A percentile compares a stretch with the other conserved stretches of the same genome.
These are phyloP conservation scores for Rhagologus leucostigma DNA, from an alignment of 2,113 vertebrate species.

Conservation along the genomic window DNA sequence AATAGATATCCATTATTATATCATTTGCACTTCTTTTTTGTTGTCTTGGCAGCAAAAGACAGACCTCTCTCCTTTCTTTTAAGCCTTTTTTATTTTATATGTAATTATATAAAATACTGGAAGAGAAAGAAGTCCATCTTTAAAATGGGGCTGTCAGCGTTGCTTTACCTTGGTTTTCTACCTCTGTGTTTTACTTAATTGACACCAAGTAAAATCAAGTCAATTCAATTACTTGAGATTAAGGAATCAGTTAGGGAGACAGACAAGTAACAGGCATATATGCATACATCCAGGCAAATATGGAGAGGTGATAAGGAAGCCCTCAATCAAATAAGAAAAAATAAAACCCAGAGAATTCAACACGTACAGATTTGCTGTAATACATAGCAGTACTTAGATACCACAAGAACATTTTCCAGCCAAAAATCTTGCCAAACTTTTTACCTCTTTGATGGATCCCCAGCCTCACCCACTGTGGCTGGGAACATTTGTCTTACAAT, in stretches of 20 bases:
- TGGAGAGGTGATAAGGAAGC: neutral
- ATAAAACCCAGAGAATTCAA: neutral
- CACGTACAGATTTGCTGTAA: neutral
- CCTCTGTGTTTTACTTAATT: neutral
- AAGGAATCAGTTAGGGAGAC: neutral
- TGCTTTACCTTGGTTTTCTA: neutral
- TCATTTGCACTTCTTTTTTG: neutral
- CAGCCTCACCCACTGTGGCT: neutral
- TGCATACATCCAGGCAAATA: neutral
- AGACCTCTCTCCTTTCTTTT: neutral
- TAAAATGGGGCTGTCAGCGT: neutral
- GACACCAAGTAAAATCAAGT: neutral
- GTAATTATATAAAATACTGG: neutral
- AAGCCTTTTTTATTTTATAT: neutral
- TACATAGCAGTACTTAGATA: neutral
- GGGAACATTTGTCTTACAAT: neutral
- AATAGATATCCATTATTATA: neutral
- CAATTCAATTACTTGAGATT: neutral
- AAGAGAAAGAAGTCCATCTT: neutral
- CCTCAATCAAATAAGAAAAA: neutral
- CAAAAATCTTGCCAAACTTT: neutral
- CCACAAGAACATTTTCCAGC: neutral
- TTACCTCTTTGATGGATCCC: too few relatives aligned
- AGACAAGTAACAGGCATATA: neutral
- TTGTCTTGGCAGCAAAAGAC: neutral